phyloP scores from a whole-genome alignment of 2,113 vertebrate genomes.

The Trematocara stigmaticum region DNA sequence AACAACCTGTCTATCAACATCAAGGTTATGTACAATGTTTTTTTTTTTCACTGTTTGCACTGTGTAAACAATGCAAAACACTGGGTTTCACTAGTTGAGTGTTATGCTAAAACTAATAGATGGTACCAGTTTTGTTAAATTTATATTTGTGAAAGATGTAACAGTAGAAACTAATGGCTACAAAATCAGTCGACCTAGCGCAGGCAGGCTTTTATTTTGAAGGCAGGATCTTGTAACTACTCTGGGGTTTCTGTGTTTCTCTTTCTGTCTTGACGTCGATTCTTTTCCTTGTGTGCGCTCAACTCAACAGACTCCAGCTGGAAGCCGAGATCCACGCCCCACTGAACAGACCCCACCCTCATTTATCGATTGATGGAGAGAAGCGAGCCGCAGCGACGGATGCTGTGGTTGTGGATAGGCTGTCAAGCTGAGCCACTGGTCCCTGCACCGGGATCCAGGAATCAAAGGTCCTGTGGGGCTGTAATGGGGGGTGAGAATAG shows the following conservation, averaged over 20 bases:
- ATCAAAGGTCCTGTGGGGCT: neutral
- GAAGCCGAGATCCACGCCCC: constrained; percentile 63
- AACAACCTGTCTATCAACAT: neutral
- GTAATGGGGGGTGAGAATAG: neutral
- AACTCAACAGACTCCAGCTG: constrained; percentile 64
- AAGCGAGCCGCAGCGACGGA: constrained; percentile 9
- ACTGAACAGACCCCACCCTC: constrained; percentile 46
- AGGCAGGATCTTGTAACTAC: neutral
- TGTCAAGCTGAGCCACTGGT: neutral
- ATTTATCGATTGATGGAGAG: constrained; percentile 47
- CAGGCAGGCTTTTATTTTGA: constrained; percentile 45
- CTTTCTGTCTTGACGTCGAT: neutral
- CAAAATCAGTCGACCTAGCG: neutral
- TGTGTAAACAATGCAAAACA: neutral
- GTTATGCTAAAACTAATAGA: fast-evolving
- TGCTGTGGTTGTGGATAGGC: neutral
- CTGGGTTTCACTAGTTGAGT: neutral
- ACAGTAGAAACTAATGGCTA: neutral
- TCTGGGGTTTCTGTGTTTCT: neutral
- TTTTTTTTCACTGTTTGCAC: neutral
- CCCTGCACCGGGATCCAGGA: neutral
- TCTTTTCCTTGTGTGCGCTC: constrained; percentile 1
- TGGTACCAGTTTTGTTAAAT: neutral
- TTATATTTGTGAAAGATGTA: neutral
- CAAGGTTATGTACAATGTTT: neutral